Percentiles rank a stretch among this genome's conserved stretches.
Conservation (phyloP, 2,113 vertebrate genomes). For the Caranx ignobilis region DNA sequence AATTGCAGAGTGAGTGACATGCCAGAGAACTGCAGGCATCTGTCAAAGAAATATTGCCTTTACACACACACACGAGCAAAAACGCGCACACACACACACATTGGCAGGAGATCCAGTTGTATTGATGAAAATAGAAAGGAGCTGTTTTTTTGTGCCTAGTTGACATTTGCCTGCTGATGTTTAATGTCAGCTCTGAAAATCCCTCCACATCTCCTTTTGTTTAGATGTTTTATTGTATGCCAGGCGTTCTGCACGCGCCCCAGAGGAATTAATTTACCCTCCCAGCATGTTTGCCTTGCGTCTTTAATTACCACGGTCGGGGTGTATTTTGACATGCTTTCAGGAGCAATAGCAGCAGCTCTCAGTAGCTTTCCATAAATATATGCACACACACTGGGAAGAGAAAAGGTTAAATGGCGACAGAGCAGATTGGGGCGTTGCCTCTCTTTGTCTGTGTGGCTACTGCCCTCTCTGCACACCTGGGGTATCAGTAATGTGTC, state of each 20-base stretch:
- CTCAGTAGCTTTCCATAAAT: conserved; percentile 62
- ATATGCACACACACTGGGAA: conserved; percentile 17
- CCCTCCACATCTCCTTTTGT: conserved; percentile 58
- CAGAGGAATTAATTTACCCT: conserved; percentile 63
- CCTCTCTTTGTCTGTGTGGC: conserved; percentile 28
- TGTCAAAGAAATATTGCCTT: conserved; percentile 20
- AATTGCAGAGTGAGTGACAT: conserved; percentile 53
- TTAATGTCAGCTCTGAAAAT: conserved; percentile 67
- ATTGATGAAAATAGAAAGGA: conserved; percentile 31
- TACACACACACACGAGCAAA: not conserved
- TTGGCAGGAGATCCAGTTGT: not conserved
- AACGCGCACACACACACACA: not conserved
- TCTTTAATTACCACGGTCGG: conserved; percentile 66
- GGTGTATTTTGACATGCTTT: conserved; percentile 62
- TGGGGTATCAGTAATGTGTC: conserved; percentile 25
- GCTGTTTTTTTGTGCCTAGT: conserved; percentile 18
- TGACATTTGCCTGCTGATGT: conserved; percentile 70
- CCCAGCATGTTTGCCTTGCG: conserved; percentile 60
- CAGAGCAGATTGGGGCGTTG: conserved; percentile 29
- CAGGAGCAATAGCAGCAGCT: conserved; percentile 30
- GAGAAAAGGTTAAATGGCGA: conserved; percentile 67
- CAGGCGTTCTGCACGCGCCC: conserved; percentile 20
- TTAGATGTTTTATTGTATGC: conserved; percentile 62
- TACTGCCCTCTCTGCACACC: conserved; percentile 5
- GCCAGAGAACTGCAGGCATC: conserved; percentile 32